Evolutionary conservation across 2,888 invertebrate genomes (phyloP).

Genomic region (Tenthredo livida): DNA sequence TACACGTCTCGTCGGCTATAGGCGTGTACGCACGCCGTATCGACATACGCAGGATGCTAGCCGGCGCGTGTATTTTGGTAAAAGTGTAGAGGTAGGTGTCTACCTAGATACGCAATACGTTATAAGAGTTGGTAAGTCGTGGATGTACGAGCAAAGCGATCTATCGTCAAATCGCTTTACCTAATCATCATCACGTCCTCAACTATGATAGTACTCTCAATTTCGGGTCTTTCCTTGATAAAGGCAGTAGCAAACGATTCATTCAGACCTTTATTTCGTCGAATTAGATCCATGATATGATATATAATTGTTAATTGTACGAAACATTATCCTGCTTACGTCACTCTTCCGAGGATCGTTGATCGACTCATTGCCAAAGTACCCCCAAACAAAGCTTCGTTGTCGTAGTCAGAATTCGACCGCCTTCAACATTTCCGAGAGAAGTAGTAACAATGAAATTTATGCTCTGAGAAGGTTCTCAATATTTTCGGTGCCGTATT

Average conservation of each 20-base stretch:
- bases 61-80: conserved; percentile 32
- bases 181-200: background rate
- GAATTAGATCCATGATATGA: background rate
- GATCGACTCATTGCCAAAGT: background rate
- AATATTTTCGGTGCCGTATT: background rate
- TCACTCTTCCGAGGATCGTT: conserved; percentile 13
- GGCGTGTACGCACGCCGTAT: conserved; percentile 37
- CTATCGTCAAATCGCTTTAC: background rate
- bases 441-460: background rate
- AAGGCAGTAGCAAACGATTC: background rate
- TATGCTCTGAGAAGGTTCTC: background rate
- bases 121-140: background rate
- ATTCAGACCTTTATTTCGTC: background rate
- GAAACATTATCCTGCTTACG: background rate
- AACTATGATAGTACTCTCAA: background rate
- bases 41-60: conserved; percentile 42
- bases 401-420: background rate
- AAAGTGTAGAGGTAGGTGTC: background rate
- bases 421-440: background rate
- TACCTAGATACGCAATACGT: background rate
- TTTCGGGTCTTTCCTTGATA: background rate
- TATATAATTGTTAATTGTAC: background rate
- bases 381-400: background rate
- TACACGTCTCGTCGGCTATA: conserved; percentile 53
- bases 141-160: background rate